phyloP scores from a whole-genome alignment of 1,140 invertebrate species.

The Leptonema lineaticorne region DNA sequence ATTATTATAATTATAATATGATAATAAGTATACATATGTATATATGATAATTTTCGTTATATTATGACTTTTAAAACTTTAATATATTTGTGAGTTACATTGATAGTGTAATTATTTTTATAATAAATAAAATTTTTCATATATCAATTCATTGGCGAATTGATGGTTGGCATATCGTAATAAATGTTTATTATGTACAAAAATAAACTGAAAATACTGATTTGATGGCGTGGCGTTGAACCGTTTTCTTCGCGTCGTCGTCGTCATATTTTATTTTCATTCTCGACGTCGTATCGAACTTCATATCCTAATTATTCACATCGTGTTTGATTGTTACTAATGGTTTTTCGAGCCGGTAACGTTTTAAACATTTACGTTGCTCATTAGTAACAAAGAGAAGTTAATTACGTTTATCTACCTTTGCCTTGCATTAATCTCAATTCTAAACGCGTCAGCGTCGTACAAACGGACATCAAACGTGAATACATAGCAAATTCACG shows the following conservation, averaged over 20 bases:
- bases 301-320: slow-evolving; percentile 14
- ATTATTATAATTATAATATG: no score
- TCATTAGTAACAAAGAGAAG: slow-evolving; percentile 18
- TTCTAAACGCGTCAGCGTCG: slow-evolving; percentile 5
- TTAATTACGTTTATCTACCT: slow-evolving; percentile 18
- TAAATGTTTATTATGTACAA: no score
- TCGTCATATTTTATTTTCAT: background rate
- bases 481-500: no score
- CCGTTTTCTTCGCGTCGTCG: background rate
- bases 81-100: no score
- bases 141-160: no score
- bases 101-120: no score
- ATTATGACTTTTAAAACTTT: no score
- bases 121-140: no score
- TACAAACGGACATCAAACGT: background rate
- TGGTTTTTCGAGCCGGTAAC: slow-evolving; percentile 11
- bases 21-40: no score
- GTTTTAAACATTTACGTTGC: slow-evolving; percentile 17
- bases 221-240: background rate
- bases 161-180: no score
- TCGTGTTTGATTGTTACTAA: slow-evolving; percentile 8
- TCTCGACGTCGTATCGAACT: background rate
- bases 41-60: no score
- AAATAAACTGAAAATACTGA: no score
- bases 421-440: slow-evolving; percentile 12